phyloP scores from a whole-genome alignment of 2,888 invertebrate species.

The Parthenolecanium corni region DNA sequence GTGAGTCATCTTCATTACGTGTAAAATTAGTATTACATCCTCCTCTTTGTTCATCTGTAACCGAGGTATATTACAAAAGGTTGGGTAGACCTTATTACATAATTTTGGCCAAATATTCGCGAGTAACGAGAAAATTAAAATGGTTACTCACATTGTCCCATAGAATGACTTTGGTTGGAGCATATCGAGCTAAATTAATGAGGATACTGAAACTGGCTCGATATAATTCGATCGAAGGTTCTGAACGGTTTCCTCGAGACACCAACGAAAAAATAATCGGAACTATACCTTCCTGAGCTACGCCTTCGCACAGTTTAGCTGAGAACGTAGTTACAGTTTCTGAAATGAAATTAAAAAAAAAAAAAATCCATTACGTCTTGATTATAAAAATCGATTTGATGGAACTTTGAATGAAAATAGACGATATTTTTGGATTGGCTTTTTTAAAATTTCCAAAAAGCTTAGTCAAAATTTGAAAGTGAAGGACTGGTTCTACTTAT shows the following conservation, averaged over 20 bases:
- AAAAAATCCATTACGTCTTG: too few relatives aligned
- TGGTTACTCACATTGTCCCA: slow-evolving; percentile 23
- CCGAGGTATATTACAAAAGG: neutral
- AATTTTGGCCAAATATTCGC: too few relatives aligned
- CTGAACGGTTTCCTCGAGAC: slow-evolving; percentile 29
- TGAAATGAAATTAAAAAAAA: neutral
- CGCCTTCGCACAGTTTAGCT: slow-evolving; percentile 24
- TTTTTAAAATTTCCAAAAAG: too few relatives aligned
- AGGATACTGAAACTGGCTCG: slow-evolving; percentile 29
- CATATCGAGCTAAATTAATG: slow-evolving; percentile 27
- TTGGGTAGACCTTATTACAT: neutral
- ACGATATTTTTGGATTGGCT: too few relatives aligned
- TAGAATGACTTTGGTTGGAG: slow-evolving; percentile 10
- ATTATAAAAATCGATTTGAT: too few relatives aligned
- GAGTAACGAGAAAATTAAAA: neutral
- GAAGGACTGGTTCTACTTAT: too few relatives aligned
- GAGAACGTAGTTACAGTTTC: slow-evolving; percentile 22
- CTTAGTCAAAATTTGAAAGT: too few relatives aligned
- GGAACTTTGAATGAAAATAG: too few relatives aligned
- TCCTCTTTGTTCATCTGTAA: slow-evolving; percentile 15
- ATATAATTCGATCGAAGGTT: slow-evolving; percentile 28
- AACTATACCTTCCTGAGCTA: slow-evolving; percentile 18
- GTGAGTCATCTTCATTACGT: slow-evolving; percentile 24
- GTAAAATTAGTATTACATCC: slow-evolving; percentile 8
- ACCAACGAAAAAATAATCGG: slow-evolving; percentile 29